These are phyloP conservation scores for Sciurus niger DNA, from an alignment of 2,113 vertebrate genomes.

Conservation along the genomic window DNA sequence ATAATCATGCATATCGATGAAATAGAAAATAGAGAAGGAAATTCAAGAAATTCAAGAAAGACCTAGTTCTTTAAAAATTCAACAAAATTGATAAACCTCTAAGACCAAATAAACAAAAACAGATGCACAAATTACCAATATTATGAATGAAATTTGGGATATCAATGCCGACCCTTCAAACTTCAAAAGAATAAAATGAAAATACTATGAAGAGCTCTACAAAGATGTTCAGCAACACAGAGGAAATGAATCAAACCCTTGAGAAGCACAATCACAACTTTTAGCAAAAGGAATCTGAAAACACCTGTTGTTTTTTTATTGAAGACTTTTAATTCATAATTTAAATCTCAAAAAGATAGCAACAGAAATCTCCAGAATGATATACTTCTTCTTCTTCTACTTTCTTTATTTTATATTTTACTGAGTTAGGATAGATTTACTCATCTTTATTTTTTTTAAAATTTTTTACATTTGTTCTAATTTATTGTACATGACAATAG, in stretches of 20 bases:
- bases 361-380: not conserved
- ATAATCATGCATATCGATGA: not conserved
- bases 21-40: not conserved
- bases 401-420: no score
- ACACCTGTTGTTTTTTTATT: not conserved
- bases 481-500: no score
- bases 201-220: not conserved
- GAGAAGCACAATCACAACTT: not conserved
- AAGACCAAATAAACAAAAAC: not conserved
- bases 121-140: not conserved
- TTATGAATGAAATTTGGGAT: not conserved
- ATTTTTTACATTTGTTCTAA: no score
- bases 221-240: not conserved
- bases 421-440: no score
- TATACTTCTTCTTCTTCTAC: not conserved
- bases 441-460: no score
- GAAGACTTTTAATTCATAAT: not conserved
- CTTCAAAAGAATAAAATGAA: not conserved
- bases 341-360: not conserved
- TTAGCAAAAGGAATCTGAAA: not conserved
- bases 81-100: not conserved
- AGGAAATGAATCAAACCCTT: not conserved
- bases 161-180: not conserved
- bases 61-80: not conserved
- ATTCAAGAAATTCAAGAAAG: not conserved